Evolutionary conservation across 2,888 invertebrate species (phyloP).

Genomic region (Ichneumon xanthorius): DNA sequence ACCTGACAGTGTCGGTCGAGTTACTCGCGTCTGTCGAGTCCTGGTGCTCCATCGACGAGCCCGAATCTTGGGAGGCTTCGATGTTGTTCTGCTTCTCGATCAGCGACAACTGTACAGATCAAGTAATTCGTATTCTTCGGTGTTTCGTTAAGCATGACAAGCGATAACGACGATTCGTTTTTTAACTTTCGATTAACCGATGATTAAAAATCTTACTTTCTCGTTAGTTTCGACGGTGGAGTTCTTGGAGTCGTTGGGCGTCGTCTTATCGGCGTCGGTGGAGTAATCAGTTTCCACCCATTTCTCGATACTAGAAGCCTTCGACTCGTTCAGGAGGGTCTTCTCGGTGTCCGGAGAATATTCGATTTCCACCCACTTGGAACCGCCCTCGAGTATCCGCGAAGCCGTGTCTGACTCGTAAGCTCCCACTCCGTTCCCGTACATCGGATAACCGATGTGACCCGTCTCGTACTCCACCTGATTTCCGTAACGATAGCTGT

Average conservation of each 20-base stretch:
- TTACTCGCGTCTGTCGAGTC: constrained; percentile 80
- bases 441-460: constrained; percentile 89
- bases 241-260: constrained; percentile 48
- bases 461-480: constrained; percentile 92
- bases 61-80: constrained; percentile 70
- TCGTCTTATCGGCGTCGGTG: constrained; percentile 58
- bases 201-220: constrained; percentile 69
- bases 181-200: neutral
- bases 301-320: constrained; percentile 77
- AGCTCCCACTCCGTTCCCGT: constrained; percentile 84
- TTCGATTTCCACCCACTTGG: constrained; percentile 83
- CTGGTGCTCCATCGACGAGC: constrained; percentile 79
- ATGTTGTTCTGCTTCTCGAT: constrained; percentile 74
- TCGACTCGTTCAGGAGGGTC: constrained; percentile 77
- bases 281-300: constrained; percentile 64
- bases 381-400: constrained; percentile 78
- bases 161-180: neutral
- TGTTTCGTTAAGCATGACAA: neutral
- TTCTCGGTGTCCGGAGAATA: constrained; percentile 83
- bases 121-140: neutral
- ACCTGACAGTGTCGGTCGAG: constrained; percentile 80
- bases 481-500: constrained; percentile 92
- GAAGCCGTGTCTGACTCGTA: constrained; percentile 85
- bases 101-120: constrained; percentile 70
- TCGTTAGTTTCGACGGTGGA: constrained; percentile 65